Conservation (phyloP, 2,888 invertebrate species). For the Philopedon plagiatum region DNA sequence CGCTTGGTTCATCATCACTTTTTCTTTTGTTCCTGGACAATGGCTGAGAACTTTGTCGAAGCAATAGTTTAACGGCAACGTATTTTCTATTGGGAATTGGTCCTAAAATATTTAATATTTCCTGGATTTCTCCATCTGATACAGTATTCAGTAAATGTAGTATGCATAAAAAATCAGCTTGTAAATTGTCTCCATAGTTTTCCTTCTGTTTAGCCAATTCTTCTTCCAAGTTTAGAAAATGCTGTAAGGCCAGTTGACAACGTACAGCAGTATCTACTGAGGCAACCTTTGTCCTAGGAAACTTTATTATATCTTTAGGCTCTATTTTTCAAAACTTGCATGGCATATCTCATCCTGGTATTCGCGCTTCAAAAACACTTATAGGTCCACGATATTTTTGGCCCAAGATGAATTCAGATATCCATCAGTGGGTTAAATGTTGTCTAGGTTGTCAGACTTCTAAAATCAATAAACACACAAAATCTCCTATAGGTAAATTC, state of each 20-base stretch:
- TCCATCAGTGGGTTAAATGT: too few relatives aligned
- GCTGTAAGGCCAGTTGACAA: constrained; percentile 15
- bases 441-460: too few relatives aligned
- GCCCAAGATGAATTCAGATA: too few relatives aligned
- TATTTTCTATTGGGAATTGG: constrained; percentile 10
- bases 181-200: background rate
- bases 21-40: constrained; percentile 6
- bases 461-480: too few relatives aligned
- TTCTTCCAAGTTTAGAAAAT: constrained; percentile 4
- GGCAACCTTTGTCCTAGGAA: constrained; percentile 3
- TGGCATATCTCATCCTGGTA: too few relatives aligned
- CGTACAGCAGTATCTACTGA: background rate
- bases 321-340: background rate
- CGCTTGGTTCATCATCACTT: background rate
- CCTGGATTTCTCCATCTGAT: constrained; percentile 10
- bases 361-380: too few relatives aligned
- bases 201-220: background rate
- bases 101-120: constrained; percentile 6
- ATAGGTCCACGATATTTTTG: too few relatives aligned
- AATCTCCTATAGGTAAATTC: too few relatives aligned
- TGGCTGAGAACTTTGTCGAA: background rate
- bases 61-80: constrained; percentile 9
- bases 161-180: constrained; percentile 16
- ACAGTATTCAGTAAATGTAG: background rate
- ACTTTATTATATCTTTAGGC: background rate